Base-by-base conservation (phyloP, 2,888 invertebrate genomes). In the Quadriops clusia region DNA sequence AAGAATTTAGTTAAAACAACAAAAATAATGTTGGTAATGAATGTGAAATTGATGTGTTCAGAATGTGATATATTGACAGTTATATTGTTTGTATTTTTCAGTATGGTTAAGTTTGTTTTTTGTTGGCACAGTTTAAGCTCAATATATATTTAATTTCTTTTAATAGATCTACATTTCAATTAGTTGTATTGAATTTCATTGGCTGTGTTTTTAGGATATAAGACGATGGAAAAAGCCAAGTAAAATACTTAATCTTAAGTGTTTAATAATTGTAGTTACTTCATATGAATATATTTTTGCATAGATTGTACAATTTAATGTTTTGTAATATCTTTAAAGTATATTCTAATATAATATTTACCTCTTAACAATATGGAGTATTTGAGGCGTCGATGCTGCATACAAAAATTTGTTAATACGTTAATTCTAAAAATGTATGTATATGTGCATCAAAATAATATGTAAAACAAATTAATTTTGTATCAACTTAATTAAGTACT, bases 31-130 rank as follows among this genome's bases (percentile, higher is more conserved):
- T n/a, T n/a, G n/a, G 26, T 31, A 26, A 26, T 24, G 24, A 25
- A 17, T 23, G 15, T 21, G 18, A 28, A 43, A 42, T 42, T 42
- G 36, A 37, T 47, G 47, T 47, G 47, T 47, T 47, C 47, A 47
- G 45, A 42, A 45, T 46, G 47, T 47, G 47, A 47, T 47, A 47
- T 36, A 38, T 33, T 37, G n/a, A 24, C 10, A 31, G 25, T 33
- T 23, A 34, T 32, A 38, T 41, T 36, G 27, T 15, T 33, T 33
- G 34, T 40, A 34, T 41, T 39, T 38, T 37, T 41, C 41, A 30
- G 33, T 36, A 41, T n/a, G n/a, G n/a, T n/a, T n/a, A n/a, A n/a
- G 39, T 36, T 41, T 39, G 32, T 41, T 13, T 24, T 10, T 9
- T 14, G 15, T 26, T 15, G 26, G 16, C 15, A 18, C 21, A 22